phyloP scores from a whole-genome alignment of 2,797 vertebrate species.

The Fringilla coelebs region DNA sequence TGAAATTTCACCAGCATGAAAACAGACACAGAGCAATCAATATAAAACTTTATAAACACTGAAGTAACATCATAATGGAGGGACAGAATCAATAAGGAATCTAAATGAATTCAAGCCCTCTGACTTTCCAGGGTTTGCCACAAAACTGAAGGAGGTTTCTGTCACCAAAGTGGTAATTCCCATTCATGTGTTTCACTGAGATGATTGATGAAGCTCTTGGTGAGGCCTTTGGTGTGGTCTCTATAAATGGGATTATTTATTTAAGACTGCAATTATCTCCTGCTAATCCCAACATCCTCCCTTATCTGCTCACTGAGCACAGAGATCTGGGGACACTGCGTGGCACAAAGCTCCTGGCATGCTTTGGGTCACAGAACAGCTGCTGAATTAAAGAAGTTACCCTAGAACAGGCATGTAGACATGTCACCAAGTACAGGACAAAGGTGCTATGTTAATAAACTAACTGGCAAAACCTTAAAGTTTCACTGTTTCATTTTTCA shows the following conservation, averaged over 20 bases:
- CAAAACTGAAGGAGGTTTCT: background rate
- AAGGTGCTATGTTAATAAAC: background rate
- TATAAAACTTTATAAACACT: background rate
- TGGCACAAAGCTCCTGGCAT: background rate
- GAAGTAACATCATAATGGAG: background rate
- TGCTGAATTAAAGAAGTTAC: background rate
- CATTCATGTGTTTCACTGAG: background rate
- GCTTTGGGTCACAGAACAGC: background rate
- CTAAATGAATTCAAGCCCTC: background rate
- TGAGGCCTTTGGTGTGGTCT: background rate
- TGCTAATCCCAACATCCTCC: background rate
- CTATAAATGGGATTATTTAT: background rate
- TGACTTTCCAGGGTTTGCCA: background rate
- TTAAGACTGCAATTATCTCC: background rate
- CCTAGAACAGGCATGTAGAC: background rate
- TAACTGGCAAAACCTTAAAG: background rate
- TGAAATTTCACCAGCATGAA: background rate
- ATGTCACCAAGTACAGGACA: rapidly evolving
- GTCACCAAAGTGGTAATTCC: background rate
- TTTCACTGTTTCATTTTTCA: background rate
- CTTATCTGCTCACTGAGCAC: background rate
- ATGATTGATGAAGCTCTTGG: background rate
- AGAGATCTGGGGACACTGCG: rapidly evolving
- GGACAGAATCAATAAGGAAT: background rate
- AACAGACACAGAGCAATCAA: background rate